Conservation (phyloP, 2,888 invertebrate species). For the Oxycera nigricornis region DNA sequence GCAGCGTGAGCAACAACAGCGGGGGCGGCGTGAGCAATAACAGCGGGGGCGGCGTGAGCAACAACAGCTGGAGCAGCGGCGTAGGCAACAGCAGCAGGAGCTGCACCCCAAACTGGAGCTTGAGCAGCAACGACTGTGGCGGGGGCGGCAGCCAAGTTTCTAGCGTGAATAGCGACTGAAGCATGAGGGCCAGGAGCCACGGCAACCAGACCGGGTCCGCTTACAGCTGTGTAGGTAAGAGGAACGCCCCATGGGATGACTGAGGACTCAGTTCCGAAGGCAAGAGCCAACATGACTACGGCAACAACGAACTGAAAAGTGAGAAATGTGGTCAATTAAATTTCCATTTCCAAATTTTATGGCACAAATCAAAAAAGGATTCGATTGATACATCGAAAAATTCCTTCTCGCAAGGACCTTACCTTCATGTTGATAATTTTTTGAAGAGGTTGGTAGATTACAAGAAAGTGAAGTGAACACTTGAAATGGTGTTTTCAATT, state of each 20-base stretch:
- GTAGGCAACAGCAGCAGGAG: neutral
- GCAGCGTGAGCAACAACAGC: neutral
- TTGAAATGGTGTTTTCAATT: constrained; percentile 25
- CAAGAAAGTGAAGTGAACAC: constrained; percentile 29
- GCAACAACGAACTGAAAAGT: constrained; percentile 42
- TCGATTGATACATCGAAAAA: neutral
- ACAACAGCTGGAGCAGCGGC: constrained; percentile 18
- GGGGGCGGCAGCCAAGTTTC: constrained; percentile 47
- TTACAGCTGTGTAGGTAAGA: constrained; percentile 49
- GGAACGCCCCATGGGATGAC: constrained; percentile 44
- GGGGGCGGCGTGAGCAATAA: neutral
- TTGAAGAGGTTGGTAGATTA: constrained; percentile 25
- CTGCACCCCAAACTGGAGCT: constrained; percentile 1
- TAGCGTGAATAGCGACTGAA: constrained; percentile 36
- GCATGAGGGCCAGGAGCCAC: constrained; percentile 25
- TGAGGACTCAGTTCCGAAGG: constrained; percentile 41
- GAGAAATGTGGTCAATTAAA: neutral
- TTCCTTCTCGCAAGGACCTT: neutral
- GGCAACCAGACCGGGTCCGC: constrained; percentile 47
- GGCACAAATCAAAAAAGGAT: neutral
- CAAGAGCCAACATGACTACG: constrained; percentile 44
- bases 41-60: neutral
- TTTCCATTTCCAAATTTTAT: neutral
- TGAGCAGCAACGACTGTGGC: neutral
- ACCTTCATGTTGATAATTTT: constrained; percentile 37